A percentile compares a stretch with the other conserved stretches of the same genome.
Conservation (phyloP, 2,113 vertebrate species). For the Takifugu bimaculatus region DNA sequence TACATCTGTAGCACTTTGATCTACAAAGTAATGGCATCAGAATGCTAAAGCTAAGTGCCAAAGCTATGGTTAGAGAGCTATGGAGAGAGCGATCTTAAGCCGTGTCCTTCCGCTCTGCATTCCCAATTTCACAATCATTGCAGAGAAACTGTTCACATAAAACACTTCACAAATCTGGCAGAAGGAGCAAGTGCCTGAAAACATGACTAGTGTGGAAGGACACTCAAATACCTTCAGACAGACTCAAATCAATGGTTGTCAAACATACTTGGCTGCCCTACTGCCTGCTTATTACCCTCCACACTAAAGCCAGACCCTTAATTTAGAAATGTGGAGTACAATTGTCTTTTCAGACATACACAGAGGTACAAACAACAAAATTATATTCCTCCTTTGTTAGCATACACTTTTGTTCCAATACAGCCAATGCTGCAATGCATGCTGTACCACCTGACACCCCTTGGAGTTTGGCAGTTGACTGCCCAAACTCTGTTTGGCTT, state of each 20-base stretch:
- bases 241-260: conserved; percentile 37
- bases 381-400: neutral
- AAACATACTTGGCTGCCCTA: conserved; percentile 1
- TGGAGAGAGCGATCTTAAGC: conserved; percentile 23
- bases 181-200: no score
- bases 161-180: no score
- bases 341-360: neutral
- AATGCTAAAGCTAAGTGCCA: conserved; percentile 35
- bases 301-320: no score
- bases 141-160: conserved; percentile 15
- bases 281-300: no score
- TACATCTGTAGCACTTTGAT: neutral
- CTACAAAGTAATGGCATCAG: conserved; percentile 32
- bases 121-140: conserved; percentile 37
- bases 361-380: neutral
- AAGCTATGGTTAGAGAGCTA: conserved; percentile 22
- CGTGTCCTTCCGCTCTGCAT: conserved; percentile 7
- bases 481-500: no score
- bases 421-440: no score
- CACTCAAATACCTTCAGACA: conserved; percentile 21
- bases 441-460: no score
- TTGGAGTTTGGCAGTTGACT: no score
- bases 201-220: neutral
- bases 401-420: no score
- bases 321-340: neutral